Percentiles rank a stretch among this genome's conserved stretches.
Conservation (phyloP, 1,140 invertebrate species). For the Euwallacea similis region DNA sequence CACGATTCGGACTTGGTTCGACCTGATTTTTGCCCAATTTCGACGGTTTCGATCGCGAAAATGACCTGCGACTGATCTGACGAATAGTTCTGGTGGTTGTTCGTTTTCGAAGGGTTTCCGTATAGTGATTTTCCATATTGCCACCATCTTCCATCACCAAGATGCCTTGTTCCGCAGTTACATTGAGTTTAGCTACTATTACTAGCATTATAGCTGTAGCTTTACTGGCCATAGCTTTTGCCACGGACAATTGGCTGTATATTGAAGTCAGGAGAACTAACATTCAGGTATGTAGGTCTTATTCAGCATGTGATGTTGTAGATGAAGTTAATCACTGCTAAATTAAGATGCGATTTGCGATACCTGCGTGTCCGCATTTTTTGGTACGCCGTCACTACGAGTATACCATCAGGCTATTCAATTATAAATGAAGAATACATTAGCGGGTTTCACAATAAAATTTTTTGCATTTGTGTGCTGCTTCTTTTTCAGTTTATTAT, state of each 20-base stretch:
- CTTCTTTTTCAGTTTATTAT: no score
- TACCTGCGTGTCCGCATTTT: slow-evolving; percentile 5
- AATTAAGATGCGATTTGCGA: slow-evolving; percentile 11
- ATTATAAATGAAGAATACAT: background rate
- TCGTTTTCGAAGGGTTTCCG: slow-evolving; percentile 8
- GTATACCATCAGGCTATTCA: background rate
- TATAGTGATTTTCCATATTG: background rate
- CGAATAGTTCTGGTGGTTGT: background rate
- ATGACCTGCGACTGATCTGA: slow-evolving; percentile 24
- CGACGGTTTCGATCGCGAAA: slow-evolving; percentile 16
- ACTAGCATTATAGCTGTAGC: slow-evolving; percentile 89
- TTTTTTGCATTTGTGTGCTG: background rate
- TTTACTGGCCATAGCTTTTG: slow-evolving; percentile 88
- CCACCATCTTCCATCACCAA: slow-evolving; percentile 44
- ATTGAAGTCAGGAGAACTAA: slow-evolving; percentile 85
- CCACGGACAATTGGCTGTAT: slow-evolving; percentile 93
- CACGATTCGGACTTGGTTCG: slow-evolving; percentile 21
- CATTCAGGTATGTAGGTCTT: slow-evolving; percentile 73
- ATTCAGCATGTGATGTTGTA: background rate
- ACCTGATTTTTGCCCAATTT: slow-evolving; percentile 22
- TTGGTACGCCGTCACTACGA: background rate
- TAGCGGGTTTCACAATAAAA: background rate
- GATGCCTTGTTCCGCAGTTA: slow-evolving; percentile 94
- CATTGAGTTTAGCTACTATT: slow-evolving; percentile 90
- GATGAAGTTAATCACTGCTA: slow-evolving; percentile 11